Percentiles rank a stretch among this genome's conserved stretches.
Conservation (phyloP, 1,140 invertebrate species). For the Trichoplusia ni region DNA sequence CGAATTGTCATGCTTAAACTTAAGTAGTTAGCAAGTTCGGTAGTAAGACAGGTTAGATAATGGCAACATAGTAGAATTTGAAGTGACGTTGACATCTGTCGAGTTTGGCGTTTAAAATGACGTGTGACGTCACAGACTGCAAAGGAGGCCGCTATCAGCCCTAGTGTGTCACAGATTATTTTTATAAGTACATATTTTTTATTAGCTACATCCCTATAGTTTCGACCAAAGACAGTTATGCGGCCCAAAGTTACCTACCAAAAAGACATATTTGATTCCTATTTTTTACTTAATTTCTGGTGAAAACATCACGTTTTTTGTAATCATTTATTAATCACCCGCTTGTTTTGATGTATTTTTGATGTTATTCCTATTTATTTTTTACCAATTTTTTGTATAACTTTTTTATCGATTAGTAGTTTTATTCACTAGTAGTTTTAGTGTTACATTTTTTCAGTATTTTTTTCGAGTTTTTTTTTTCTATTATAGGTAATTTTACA, state of each 20-base stretch:
- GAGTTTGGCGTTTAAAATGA: too few species aligned
- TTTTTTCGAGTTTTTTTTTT: constrained; percentile 48
- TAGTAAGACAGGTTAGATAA: background rate
- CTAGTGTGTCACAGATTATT: constrained; percentile 53
- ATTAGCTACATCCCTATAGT: constrained; percentile 46
- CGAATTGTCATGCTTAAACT: background rate
- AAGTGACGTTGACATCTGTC: too few species aligned
- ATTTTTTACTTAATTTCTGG: constrained; percentile 58
- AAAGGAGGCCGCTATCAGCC: constrained; percentile 5
- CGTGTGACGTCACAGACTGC: background rate
- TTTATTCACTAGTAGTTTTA: constrained; percentile 57
- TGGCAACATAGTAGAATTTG: too few species aligned
- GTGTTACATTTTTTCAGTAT: constrained; percentile 67
- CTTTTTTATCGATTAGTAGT: constrained; percentile 63
- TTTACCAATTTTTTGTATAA: constrained; percentile 74
- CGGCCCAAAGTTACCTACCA: constrained; percentile 37
- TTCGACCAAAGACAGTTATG: constrained; percentile 36
- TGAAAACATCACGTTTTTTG: constrained; percentile 54
- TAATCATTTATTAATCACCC: constrained; percentile 54
- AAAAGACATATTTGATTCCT: constrained; percentile 56
- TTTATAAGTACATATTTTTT: constrained; percentile 66
- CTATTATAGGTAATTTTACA: constrained; percentile 51
- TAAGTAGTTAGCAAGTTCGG: too few species aligned
- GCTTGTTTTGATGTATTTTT: constrained; percentile 74
- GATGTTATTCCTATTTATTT: constrained; percentile 73